Conservation (phyloP, 2,888 invertebrate genomes). For the Apotomis capreana region DNA sequence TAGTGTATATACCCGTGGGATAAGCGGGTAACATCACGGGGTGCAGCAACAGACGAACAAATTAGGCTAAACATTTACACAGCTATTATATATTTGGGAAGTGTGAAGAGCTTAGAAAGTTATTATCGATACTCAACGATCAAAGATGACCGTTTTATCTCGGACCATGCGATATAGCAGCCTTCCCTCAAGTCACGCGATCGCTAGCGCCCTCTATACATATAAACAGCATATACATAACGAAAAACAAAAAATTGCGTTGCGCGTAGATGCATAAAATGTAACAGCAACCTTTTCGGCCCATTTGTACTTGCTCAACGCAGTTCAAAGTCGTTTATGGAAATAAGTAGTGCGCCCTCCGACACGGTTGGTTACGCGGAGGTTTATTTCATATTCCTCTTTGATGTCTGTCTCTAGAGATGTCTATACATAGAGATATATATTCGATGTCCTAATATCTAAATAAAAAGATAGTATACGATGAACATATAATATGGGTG, state of each 20-base stretch:
- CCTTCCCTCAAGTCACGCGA: no score
- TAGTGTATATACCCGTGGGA: no score
- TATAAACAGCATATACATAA: background rate
- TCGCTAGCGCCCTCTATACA: background rate
- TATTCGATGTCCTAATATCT: background rate
- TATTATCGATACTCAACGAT: no score
- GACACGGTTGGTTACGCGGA: conserved; percentile 30
- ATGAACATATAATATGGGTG: no score
- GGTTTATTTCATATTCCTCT: conserved; percentile 34
- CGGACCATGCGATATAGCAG: no score
- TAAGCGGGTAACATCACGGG: no score
- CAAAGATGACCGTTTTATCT: no score
- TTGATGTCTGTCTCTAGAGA: conserved; percentile 30
- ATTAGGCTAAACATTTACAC: no score
- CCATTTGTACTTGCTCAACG: conserved; percentile 31
- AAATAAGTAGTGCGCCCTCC: conserved; percentile 37
- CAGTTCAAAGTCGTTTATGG: conserved; percentile 38
- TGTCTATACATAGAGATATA: background rate
- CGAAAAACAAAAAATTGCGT: background rate
- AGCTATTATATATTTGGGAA: no score
- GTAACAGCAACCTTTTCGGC: conserved; percentile 24
- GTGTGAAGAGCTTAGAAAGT: no score
- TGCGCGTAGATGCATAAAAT: conserved; percentile 6
- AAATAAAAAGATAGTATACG: no score
- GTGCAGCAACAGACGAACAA: no score